These are phyloP conservation scores for Coregonus sp. DNA, from an alignment of 2,797 vertebrate species.

Conservation along the genomic window DNA sequence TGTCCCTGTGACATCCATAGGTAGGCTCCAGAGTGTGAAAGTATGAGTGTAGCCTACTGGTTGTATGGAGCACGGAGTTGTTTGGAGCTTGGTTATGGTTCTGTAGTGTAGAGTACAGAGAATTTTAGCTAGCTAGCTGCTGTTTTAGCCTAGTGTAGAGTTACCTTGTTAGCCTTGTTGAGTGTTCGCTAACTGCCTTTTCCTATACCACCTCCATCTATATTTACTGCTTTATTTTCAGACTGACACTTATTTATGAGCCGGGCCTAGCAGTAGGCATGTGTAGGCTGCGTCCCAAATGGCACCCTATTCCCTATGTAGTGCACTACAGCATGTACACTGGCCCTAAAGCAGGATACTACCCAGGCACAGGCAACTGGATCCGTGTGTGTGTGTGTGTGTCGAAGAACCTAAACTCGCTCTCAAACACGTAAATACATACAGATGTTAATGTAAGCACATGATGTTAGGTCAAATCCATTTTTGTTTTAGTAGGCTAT, in stretches of 20 bases:
- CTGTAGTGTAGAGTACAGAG: not conserved
- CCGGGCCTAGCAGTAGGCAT: not conserved
- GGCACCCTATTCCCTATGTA: not conserved
- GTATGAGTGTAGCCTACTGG: not conserved
- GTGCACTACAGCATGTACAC: not conserved
- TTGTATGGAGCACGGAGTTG: not conserved
- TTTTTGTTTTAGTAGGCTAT: not conserved
- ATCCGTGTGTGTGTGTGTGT: not conserved
- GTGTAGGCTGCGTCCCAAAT: not conserved
- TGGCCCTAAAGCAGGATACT: not conserved
- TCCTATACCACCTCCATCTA: slow-evolving; percentile 4
- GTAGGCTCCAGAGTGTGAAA: not conserved
- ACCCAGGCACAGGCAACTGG: not conserved
- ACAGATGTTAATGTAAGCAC: slow-evolving; percentile 2
- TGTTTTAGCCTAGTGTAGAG: not conserved
- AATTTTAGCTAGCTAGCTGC: not conserved
- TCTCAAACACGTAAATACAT: slow-evolving; percentile 7
- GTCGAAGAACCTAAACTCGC: not conserved
- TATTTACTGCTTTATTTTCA: slow-evolving; percentile 21
- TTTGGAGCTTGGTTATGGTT: not conserved
- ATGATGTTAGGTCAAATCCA: not conserved
- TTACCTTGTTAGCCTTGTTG: not conserved
- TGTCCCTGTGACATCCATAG: not conserved
- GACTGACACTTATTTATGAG: slow-evolving; percentile 35
- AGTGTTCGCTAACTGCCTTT: not conserved